Conservation (phyloP, 2,113 vertebrate species). For the Thalassarche chlororhynchos region DNA sequence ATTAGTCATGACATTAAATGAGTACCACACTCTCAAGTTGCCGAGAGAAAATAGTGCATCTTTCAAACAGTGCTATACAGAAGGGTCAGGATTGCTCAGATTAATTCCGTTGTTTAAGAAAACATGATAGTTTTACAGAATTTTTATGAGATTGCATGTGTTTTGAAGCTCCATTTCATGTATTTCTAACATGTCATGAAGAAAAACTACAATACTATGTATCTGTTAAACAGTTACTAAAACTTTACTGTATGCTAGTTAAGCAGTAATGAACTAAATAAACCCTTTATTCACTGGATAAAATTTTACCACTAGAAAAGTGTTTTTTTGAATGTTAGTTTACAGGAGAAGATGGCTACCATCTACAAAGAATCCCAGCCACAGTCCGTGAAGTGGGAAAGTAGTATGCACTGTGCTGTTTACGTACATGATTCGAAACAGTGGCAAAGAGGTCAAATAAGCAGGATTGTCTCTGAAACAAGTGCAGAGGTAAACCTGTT, state of each 20-base stretch:
- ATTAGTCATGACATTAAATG: neutral
- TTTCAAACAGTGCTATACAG: neutral
- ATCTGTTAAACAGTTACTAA: neutral
- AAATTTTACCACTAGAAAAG: neutral
- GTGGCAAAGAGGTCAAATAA: conserved; percentile 88
- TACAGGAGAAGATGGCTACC: conserved; percentile 80
- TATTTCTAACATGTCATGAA: neutral
- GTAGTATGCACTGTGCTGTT: conserved; percentile 85
- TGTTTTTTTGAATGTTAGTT: conserved; percentile 58
- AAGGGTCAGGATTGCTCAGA: neutral
- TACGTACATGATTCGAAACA: conserved; percentile 69
- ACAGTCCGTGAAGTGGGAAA: conserved; percentile 77
- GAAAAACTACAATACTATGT: neutral
- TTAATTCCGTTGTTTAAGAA: neutral
- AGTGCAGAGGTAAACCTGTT: conserved; percentile 79
- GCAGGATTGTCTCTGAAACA: conserved; percentile 71
- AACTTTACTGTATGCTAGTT: neutral
- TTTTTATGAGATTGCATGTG: neutral
- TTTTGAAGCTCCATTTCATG: neutral
- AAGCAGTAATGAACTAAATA: neutral
- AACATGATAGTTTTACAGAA: neutral
- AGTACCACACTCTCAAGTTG: neutral
- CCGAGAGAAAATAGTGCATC: neutral
- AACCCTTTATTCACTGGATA: neutral
- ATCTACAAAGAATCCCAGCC: conserved; percentile 73